Base-by-base conservation (phyloP, 2,888 invertebrate genomes). In the Mantis religiosa region DNA sequence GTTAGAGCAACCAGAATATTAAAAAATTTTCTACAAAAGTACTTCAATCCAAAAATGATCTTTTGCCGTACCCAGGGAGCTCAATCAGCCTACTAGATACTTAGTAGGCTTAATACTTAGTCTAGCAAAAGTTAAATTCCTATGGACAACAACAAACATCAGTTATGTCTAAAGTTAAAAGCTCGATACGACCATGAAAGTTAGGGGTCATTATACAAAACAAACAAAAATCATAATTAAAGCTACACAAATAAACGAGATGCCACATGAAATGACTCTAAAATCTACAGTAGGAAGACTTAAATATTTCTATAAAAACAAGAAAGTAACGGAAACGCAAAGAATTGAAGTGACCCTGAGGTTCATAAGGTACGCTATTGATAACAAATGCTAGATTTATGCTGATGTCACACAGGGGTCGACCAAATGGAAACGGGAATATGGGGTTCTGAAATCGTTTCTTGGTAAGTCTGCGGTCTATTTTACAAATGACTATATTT, bases 281-380 rank as follows among this genome's bases (percentile, higher is more conserved):
- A 94, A 95, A 96, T 89, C 94, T 99, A 82, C 97, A 97, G 95
- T 96, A 99, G 92, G 99, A 99, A 88, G 99, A 99, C 93, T 99
- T 99, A 94, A 99, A 99, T 94, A 99, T 99, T 20, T 99, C 99
- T 2, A 93, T 98, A 99, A 99, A 94, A 98, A 98, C 91, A 98
- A 98, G 12, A 96, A 97, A 91, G 99, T 99, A 90, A 99, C 99
- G 1, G 99, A 99, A 93, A 99, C 98, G 92, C 99, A 99, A 93
- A 96, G 99, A 92, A 99, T 99, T 92, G 98, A 98, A 9, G 99
- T 98, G 90, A 99, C 99, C 25, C 93, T 99, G 91, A 98, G 98
- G 91, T 97, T 98, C 0, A 95, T 99, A 9, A 97, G 98, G 93
- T 97, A 99, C 95, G 99, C 98, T 0, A 93, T 99, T 90, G 97